These are phyloP conservation scores for Mimas tiliae DNA, from an alignment of 2,888 invertebrate species.

Conservation along the genomic window DNA sequence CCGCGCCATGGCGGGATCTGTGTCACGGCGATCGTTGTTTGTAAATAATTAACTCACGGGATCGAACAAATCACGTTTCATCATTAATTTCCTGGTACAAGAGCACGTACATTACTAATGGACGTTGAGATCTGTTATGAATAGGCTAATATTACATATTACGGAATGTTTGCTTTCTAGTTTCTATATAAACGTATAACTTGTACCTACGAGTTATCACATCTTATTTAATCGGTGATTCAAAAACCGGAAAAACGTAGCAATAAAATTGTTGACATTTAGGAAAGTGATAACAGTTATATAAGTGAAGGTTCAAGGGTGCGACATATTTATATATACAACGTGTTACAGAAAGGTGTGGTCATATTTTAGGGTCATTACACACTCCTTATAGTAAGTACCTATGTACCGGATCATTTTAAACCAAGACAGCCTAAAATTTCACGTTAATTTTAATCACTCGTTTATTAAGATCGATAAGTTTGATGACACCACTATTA, in stretches of 20 bases:
- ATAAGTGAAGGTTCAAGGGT: not conserved
- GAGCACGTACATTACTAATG: conserved; percentile 43
- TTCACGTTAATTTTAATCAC: too few species aligned
- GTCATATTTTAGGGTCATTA: too few species aligned
- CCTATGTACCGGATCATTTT: too few species aligned
- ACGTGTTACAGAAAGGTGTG: too few species aligned
- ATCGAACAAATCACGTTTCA: conserved; percentile 55
- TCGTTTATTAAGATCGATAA: too few species aligned
- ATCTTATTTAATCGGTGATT: not conserved
- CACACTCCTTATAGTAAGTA: too few species aligned
- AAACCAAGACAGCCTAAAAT: too few species aligned
- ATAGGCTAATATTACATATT: too few species aligned
- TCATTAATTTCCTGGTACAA: conserved; percentile 47
- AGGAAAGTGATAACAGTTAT: not conserved
- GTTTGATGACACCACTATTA: too few species aligned
- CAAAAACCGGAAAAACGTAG: not conserved
- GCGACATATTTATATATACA: not conserved
- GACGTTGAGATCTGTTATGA: not conserved
- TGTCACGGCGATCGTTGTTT: conserved; percentile 78
- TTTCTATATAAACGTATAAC: not conserved
- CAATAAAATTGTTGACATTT: not conserved
- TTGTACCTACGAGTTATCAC: not conserved
- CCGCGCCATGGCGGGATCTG: conserved; percentile 54
- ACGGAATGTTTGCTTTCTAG: not conserved
- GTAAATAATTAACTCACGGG: conserved; percentile 65